Conservation (phyloP, 2,113 vertebrate species). For the Heloderma charlesbogerti region DNA sequence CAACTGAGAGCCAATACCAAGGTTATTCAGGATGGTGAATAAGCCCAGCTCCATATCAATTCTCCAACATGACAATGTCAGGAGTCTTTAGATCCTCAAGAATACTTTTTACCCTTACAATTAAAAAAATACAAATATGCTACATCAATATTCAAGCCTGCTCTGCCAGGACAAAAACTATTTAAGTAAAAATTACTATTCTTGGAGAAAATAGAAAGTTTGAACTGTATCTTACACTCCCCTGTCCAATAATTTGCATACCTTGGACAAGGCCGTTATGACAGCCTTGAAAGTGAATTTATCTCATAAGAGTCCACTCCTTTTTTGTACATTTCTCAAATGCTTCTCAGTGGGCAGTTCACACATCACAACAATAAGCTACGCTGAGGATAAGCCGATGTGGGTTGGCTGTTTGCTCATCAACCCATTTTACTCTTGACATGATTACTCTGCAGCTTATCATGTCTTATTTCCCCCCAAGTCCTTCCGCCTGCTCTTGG, state of each 20-base stretch:
- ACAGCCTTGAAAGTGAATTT: background rate
- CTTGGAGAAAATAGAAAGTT: background rate
- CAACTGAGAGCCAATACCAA: background rate
- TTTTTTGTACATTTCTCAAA: background rate
- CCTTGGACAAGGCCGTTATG: background rate
- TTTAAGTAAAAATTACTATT: background rate
- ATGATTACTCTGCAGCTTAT: too few species aligned
- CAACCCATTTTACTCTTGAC: too few species aligned
- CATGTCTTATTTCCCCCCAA: too few species aligned
- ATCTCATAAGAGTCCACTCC: background rate
- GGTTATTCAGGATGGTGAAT: background rate
- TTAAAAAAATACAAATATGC: background rate
- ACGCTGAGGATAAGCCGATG: too few species aligned
- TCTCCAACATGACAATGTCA: background rate
- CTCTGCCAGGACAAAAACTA: background rate
- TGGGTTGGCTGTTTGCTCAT: too few species aligned
- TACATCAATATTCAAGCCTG: background rate
- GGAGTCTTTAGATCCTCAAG: background rate
- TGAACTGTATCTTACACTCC: background rate
- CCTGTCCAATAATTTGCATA: background rate
- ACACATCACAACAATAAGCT: too few species aligned
- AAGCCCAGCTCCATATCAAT: background rate
- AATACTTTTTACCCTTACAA: background rate
- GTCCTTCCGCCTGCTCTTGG: too few species aligned
- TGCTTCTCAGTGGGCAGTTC: background rate